Base-by-base conservation (phyloP, 2,797 vertebrate species). In the Epinephelus coioides region DNA sequence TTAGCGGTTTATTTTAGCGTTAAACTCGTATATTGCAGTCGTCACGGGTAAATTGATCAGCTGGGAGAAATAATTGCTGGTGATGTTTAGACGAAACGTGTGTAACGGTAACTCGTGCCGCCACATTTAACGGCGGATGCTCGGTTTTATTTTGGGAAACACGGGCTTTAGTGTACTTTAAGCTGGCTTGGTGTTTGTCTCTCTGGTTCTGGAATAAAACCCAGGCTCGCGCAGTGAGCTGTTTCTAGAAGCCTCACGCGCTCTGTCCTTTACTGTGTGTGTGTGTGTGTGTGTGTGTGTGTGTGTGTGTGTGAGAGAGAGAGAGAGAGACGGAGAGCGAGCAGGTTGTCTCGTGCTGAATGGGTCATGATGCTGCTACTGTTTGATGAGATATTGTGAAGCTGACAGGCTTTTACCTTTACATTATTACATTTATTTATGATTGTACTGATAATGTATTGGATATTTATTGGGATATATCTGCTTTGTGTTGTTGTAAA, bases 211-310 rank as follows among this genome's bases (percentile, higher is more conserved):
- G 84, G 86, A 87, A 92, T 79, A 51, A 89, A 85, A 74, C 46
- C 13, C 62, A 17, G 78, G 76, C 83, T 81, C 66, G 73, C 60
- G 70, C 74, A 3, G 25, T 30, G 76, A 73, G 70, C 77, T 65
- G 73, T 93, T 34, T 94, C 92, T 90, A 81, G 92, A 93, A 94
- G 21, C 68, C 89, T 91, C 92, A 79, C 76, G 85, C 5, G 87
- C 88, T 74, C 77, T 72, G 70, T 65, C 60, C 67, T 44, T 61
- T 44, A 2, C 34, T 23, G 54, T 50, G 55, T 51, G 34, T 34
- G 21, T 21, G 21, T 21, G 34, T 34, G 34, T 34, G 7, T 34
- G 34, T 34, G 34, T 21, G 30, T 10, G 57, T 43, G 47, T 44
- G 51, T 23, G 65, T 30, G 47, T 19, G 34, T 7, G 43, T 3